These are phyloP conservation scores for Leuctra nigra DNA, from an alignment of 2,888 invertebrate species.

Conservation along the genomic window DNA sequence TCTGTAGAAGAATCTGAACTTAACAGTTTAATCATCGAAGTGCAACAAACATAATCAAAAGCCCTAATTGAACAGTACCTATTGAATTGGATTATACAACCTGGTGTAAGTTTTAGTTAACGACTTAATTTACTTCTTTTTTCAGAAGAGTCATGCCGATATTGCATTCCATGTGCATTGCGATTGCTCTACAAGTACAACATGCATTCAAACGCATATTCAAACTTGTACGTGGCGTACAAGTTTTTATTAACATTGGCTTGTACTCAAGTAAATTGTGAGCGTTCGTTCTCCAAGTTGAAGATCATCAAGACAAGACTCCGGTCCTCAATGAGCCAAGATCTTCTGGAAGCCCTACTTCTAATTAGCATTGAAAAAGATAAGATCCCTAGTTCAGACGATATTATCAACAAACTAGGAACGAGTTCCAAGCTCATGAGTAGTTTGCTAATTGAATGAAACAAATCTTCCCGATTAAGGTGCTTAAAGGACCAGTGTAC, in stretches of 20 bases:
- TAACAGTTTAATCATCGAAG: too few species aligned
- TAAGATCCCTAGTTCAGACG: neutral
- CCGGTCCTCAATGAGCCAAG: neutral
- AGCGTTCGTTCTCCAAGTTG: constrained; percentile 1
- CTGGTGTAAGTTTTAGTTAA: too few species aligned
- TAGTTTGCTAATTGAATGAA: too few species aligned
- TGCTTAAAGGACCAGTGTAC: too few species aligned
- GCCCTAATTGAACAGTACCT: too few species aligned
- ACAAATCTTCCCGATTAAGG: too few species aligned
- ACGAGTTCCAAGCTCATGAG: too few species aligned
- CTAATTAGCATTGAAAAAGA: constrained; percentile 7
- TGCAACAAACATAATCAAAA: too few species aligned
- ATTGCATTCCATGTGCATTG: constrained; percentile 9
- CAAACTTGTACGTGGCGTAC: neutral
- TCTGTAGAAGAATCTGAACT: too few species aligned
- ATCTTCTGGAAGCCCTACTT: constrained; percentile 2
- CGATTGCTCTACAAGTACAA: constrained; percentile 1
- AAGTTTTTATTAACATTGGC: constrained; percentile 7
- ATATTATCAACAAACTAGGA: neutral
- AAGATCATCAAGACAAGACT: constrained; percentile 1
- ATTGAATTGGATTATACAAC: too few species aligned
- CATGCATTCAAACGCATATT: constrained; percentile 1
- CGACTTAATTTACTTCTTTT: constrained; percentile 3
- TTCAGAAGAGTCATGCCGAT: constrained; percentile 5
- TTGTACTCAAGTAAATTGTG: constrained; percentile 10